Base-by-base conservation (phyloP, 2,888 invertebrate genomes). In the Bugula neritina region DNA sequence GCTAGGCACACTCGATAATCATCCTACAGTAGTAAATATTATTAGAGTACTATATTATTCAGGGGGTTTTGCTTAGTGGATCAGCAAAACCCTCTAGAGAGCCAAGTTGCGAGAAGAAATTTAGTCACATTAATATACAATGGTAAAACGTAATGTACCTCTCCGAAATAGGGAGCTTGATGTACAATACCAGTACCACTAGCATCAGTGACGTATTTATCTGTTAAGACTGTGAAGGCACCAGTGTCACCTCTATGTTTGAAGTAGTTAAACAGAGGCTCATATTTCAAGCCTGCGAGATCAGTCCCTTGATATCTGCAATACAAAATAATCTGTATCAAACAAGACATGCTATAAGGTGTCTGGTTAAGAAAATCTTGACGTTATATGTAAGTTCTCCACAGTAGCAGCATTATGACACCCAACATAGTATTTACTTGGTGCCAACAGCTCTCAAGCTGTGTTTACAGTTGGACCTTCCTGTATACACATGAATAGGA, bases 131-230 rank as follows among this genome's bases (percentile, higher is more conserved):
- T n/a, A n/a, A n/a, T n/a, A n/a, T n/a, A n/a, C n/a, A n/a, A n/a
- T n/a, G n/a, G n/a, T n/a, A n/a, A n/a, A 57, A 25, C 21, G 3
- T 13, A 23, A 34, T 27, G 73, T 75, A 86, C 86, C 83, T 88
- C 99, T 78, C 99, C 99, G 86, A 99, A 99, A 85, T 97, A 99
- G 5, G 99, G 96, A 0, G 99, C 94, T 86, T 97, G 96, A 83
- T 99, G 99, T 29, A 99, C 99, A 76, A 98, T 88, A 29, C 98
- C 98, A 17, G 98, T 98, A 86, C 99, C 99, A 74, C 93, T 92
- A 78, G 97, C 98, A 74, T 93, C 90, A 0, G 95, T 95, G 0
- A 99, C 98, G 85, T 99, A 99, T 5, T 87, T 88, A 85, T 97
- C 98, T 72, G 89, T 89, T 55, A 97, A 85, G 0, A 99, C 91